A percentile compares a stretch with the other conserved stretches of the same genome.
Evolutionary conservation across 2,113 vertebrate genomes (phyloP).

Genomic region (Anarrhichthys ocellatus): DNA sequence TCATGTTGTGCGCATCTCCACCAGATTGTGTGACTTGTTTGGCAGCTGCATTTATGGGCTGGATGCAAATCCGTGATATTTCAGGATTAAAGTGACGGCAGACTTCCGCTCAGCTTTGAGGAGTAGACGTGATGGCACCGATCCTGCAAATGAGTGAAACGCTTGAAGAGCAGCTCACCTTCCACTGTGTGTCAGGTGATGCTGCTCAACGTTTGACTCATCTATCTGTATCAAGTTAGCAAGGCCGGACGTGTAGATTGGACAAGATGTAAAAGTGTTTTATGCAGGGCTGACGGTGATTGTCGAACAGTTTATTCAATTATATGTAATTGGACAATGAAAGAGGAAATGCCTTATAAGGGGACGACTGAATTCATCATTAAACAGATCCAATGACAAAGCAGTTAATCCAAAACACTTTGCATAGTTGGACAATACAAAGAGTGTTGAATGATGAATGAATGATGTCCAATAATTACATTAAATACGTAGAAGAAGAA

Average conservation of each 20-base stretch:
- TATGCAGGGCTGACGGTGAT: neutral
- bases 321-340: neutral
- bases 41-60: neutral
- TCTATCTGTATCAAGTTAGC: neutral
- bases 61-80: constrained; percentile 7
- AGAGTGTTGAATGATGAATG: no score
- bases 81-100: constrained; percentile 19
- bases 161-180: constrained; percentile 19
- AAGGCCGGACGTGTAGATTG: neutral
- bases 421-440: no score
- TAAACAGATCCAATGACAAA: neutral
- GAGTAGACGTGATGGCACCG: constrained; percentile 1
- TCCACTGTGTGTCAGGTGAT: neutral
- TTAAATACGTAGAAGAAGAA: no score
- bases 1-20: neutral
- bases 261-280: constrained; percentile 1
- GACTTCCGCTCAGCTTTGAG: constrained; percentile 5
- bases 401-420: neutral
- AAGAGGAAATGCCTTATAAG: neutral
- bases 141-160: constrained; percentile 30
- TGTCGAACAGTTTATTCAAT: neutral
- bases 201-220: neutral
- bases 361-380: neutral
- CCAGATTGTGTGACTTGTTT: neutral
- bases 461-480: no score